Percentiles rank a stretch among this genome's conserved stretches.
These are phyloP conservation scores for Eudorcas thomsonii DNA, from an alignment of 2,113 vertebrate genomes.

Conservation along the genomic window DNA sequence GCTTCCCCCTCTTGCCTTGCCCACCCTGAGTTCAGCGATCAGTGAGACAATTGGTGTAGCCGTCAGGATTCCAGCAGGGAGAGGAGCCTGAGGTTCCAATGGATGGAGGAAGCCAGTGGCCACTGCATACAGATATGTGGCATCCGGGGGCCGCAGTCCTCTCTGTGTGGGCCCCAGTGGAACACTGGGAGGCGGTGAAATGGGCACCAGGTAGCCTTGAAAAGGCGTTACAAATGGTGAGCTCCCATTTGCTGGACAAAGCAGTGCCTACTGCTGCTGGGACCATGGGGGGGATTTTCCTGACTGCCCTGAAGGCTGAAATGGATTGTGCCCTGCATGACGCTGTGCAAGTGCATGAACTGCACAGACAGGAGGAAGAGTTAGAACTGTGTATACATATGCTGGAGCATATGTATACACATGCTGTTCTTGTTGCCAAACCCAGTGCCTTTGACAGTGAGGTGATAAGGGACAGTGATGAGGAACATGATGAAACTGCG, in stretches of 20 bases:
- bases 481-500: background rate
- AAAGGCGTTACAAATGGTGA: background rate
- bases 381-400: background rate
- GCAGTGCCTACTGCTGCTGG: background rate
- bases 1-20: background rate
- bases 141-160: accelerated
- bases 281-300: background rate
- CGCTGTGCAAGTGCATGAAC: accelerated
- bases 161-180: background rate
- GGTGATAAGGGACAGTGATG: background rate
- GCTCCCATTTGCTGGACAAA: background rate
- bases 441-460: background rate
- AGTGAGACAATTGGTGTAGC: background rate
- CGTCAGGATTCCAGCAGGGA: accelerated
- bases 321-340: background rate
- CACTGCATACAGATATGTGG: background rate
- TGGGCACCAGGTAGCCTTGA: background rate
- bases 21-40: background rate
- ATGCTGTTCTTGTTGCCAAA: background rate
- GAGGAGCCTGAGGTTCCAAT: background rate
- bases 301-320: background rate
- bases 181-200: background rate
- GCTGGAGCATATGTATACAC: background rate
- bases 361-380: background rate
- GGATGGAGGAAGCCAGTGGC: background rate